Evolutionary conservation across 2,888 invertebrate genomes (phyloP).

Genomic region (Mimachlamys varia): DNA sequence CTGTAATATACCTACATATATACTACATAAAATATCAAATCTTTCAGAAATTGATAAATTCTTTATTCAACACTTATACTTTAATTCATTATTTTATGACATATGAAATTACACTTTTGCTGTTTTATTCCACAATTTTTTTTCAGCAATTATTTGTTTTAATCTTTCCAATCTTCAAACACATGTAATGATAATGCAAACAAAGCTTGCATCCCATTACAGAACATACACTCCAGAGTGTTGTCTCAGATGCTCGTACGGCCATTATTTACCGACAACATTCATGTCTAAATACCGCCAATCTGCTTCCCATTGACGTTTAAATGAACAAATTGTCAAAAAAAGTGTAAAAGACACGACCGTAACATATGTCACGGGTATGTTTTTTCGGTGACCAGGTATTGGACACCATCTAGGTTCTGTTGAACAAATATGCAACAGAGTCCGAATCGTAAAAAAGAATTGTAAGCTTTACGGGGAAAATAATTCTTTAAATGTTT

Average conservation of each 20-base stretch:
- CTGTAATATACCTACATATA: too few species aligned
- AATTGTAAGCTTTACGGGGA: neutral
- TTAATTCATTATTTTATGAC: too few species aligned
- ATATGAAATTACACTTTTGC: too few species aligned
- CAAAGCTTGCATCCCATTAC: neutral
- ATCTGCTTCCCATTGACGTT: conserved; percentile 20
- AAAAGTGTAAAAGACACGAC: neutral
- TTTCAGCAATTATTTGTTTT: too few species aligned
- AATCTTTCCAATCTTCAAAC: too few species aligned
- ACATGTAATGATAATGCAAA: neutral
- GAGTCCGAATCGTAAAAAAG: neutral
- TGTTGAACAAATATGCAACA: neutral
- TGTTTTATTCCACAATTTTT: too few species aligned
- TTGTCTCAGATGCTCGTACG: neutral
- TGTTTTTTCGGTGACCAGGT: neutral
- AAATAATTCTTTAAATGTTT: neutral
- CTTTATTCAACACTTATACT: too few species aligned
- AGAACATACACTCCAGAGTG: neutral
- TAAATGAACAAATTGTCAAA: neutral
- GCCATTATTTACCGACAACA: conserved; percentile 18
- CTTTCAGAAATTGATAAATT: too few species aligned
- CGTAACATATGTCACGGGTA: neutral
- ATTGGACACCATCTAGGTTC: neutral
- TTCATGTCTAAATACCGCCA: conserved; percentile 5
- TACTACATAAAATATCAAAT: too few species aligned